These are phyloP conservation scores for Molorchus minor DNA, from an alignment of 2,888 invertebrate genomes.

Conservation along the genomic window DNA sequence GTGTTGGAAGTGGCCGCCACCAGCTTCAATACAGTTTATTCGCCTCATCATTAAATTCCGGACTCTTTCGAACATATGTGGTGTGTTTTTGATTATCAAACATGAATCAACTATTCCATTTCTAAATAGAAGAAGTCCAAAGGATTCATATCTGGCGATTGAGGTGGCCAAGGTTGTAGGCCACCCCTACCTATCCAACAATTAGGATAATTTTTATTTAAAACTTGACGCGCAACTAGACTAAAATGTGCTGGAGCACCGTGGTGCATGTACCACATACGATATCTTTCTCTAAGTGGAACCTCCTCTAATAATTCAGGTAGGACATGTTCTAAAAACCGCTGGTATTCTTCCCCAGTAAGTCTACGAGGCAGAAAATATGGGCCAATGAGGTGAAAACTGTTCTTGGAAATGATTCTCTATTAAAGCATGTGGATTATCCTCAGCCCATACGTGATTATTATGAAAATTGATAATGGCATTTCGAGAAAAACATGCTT, in stretches of 20 bases:
- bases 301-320: background rate
- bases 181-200: slow-evolving; percentile 38
- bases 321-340: background rate
- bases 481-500: background rate
- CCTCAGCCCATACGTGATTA: background rate
- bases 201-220: slow-evolving; percentile 26
- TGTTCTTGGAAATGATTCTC: background rate
- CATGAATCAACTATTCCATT: slow-evolving; percentile 6
- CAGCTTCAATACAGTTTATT: background rate
- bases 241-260: background rate
- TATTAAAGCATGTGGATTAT: background rate
- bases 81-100: slow-evolving; percentile 13
- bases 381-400: background rate
- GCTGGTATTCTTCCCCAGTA: background rate
- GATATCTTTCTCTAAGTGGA: background rate
- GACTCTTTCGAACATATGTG: slow-evolving; percentile 12
- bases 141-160: slow-evolving; percentile 30
- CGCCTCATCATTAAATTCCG: slow-evolving; percentile 10
- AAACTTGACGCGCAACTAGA: slow-evolving; percentile 25
- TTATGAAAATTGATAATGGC: background rate
- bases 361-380: background rate
- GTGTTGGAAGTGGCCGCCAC: slow-evolving; percentile 11
- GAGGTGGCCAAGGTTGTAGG: slow-evolving; percentile 33
- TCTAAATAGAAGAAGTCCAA: slow-evolving; percentile 13
- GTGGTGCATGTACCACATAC: background rate